phyloP scores from a whole-genome alignment of 2,888 invertebrate species.

The Thyatira batis region DNA sequence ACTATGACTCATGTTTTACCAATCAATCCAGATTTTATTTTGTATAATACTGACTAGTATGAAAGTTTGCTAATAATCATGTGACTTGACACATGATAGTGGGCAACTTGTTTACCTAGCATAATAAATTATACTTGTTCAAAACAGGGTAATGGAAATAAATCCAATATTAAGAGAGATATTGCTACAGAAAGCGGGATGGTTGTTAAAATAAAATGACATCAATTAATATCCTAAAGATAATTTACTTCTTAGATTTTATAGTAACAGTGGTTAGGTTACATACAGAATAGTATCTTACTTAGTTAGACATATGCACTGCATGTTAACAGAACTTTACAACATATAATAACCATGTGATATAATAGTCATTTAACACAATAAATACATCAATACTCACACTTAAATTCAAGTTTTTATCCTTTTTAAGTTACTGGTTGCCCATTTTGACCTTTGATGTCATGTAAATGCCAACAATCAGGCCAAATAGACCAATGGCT shows the following conservation, averaged over 20 bases:
- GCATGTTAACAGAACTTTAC: background rate
- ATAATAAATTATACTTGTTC: no score
- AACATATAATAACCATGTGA: background rate
- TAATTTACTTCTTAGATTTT: background rate
- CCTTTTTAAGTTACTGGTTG: constrained; percentile 78
- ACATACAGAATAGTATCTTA: background rate
- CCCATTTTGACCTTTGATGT: constrained; percentile 92
- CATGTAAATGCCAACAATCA: constrained; percentile 99
- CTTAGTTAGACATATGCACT: background rate
- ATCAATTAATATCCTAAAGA: background rate
- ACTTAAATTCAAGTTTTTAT: constrained; percentile 64
- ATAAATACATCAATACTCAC: constrained; percentile 57
- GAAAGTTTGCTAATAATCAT: background rate
- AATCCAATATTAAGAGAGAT: background rate
- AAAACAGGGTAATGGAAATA: no score
- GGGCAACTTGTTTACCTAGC: constrained; percentile 3
- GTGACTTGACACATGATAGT: constrained; percentile 5
- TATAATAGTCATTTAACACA: constrained; percentile 11
- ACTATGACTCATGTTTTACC: background rate
- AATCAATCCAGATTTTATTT: background rate
- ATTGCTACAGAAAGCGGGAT: background rate
- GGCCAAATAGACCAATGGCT: constrained; percentile 98
- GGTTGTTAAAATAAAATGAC: background rate
- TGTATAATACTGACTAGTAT: background rate
- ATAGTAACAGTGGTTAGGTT: background rate